Evolutionary conservation across 2,888 invertebrate genomes (phyloP).

Genomic region (Agrochola litura): DNA sequence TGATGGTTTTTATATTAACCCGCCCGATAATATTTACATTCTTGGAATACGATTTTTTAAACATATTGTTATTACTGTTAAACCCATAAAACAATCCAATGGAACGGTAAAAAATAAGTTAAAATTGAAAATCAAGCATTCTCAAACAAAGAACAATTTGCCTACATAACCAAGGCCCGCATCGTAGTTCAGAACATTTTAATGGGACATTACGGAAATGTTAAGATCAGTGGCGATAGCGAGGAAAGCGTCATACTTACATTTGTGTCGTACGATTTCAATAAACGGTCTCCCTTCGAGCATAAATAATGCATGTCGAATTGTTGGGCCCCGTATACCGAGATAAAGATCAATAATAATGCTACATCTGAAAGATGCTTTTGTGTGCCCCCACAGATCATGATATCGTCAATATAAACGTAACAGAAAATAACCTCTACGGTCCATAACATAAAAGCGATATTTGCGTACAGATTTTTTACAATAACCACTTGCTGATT

Average conservation of each 20-base stretch:
- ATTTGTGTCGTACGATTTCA: conserved; percentile 86
- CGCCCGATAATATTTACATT: not conserved
- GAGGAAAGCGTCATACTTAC: conserved; percentile 69
- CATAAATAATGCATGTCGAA: conserved; percentile 89
- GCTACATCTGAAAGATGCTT: conserved; percentile 70
- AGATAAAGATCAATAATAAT: conserved; percentile 82
- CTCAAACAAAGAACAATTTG: conserved; percentile 56
- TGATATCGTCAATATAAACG: conserved; percentile 32
- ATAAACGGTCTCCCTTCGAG: conserved; percentile 83
- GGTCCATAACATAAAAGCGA: conserved; percentile 21
- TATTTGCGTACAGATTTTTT: conserved; percentile 9
- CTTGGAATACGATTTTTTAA: too few relatives aligned
- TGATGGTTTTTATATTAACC: not conserved
- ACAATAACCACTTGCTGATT: conserved; percentile 61
- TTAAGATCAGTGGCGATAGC: conserved; percentile 69
- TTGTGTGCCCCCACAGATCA: conserved; percentile 63
- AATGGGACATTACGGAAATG: conserved; percentile 69
- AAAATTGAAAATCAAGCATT: conserved; percentile 35
- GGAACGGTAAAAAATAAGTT: not conserved
- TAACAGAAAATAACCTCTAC: conserved; percentile 49
- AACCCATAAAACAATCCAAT: conserved; percentile 10
- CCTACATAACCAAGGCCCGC: conserved; percentile 69
- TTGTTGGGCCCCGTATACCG: conserved; percentile 76
- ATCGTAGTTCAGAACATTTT: conserved; percentile 70
- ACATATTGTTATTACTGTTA: not conserved